A percentile compares a stretch with the other conserved stretches of the same genome.
Evolutionary conservation across 2,797 vertebrate genomes (phyloP).

Genomic region (Hippocampus kuda): DNA sequence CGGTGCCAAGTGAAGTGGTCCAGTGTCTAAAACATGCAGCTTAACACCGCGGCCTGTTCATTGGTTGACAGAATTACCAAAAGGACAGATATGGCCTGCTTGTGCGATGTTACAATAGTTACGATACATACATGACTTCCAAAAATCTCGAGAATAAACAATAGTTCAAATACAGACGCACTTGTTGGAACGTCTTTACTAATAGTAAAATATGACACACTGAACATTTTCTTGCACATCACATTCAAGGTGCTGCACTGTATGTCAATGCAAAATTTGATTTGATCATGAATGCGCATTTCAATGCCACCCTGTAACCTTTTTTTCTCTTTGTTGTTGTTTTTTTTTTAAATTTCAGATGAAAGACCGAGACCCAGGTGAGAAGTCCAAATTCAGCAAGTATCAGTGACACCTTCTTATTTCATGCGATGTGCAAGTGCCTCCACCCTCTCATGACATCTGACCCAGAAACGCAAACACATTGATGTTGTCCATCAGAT

Average conservation of each 20-base stretch:
- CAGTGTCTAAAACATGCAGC: too few relatives aligned
- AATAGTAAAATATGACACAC: too few relatives aligned
- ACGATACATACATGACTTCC: too few relatives aligned
- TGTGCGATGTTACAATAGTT: too few relatives aligned
- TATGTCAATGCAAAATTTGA: not conserved
- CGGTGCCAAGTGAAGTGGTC: not conserved
- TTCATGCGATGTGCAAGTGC: not conserved
- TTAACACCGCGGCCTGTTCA: too few relatives aligned
- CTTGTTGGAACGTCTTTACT: too few relatives aligned
- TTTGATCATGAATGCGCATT: not conserved
- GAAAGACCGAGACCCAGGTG: slow-evolving; percentile 63
- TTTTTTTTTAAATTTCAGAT: slow-evolving; percentile 33
- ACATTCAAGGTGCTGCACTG: too few relatives aligned
- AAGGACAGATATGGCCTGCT: too few relatives aligned
- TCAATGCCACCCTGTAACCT: slow-evolving; percentile 16
- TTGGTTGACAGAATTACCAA: too few relatives aligned
- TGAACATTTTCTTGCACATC: too few relatives aligned
- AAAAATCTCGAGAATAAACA: too few relatives aligned
- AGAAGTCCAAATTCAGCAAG: slow-evolving; percentile 20
- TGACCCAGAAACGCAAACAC: not conserved
- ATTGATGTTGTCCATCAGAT: not conserved
- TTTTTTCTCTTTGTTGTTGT: not conserved
- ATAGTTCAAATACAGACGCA: too few relatives aligned
- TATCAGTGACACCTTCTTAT: not conserved
- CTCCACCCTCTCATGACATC: not conserved